Base-by-base conservation (phyloP, 92 coral and sea anemone genomes). In the Virgularia gustaviana region DNA sequence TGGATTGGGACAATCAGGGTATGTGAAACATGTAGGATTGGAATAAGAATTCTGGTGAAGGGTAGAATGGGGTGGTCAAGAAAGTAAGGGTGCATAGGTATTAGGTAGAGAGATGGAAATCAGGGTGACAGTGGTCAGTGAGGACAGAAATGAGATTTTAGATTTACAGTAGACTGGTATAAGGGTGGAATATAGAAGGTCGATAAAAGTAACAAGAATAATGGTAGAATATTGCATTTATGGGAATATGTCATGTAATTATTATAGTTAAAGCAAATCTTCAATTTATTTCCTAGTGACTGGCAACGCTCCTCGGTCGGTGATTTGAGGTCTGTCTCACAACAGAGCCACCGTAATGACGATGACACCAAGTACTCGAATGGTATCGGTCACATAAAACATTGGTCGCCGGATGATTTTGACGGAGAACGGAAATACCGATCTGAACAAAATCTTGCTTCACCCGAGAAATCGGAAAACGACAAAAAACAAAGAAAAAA, bases 311-410 rank as follows among this genome's bases (percentile, higher is more conserved):
- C 75, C n/a, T 68, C 75, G 13, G 35, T 49, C 34, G 47, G 75
- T 28, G 75, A 68, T 33, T 68, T 68, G 60, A 68, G 75, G n/a
- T 68, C 75, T 36, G 61, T 68, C n/a, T 68, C 75, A n/a, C 57
- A 68, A 39, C 25, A 31, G 75, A 33, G 42, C 38, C 49, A 35
- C 36, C 43, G n/a, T n/a, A 22, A 28, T 22, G 58, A 49, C 29
- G 43, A 47, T 49, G 39, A 32, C 1, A 45, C 16, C 11, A 37
- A 52, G 35, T 1, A 9, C 41, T 24, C 23, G 20, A 66, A 66
- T 18, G 57, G 38, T 1, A 5, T 63, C 11, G n/a, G 5, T 6
- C 44, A 49, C n/a, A 49, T 38, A 45, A 49, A 68, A 25, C 49
- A 35, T 31, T 38, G 55, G 39, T 49, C 59, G 42, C 57, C 20